phyloP scores from a whole-genome alignment of 1,140 invertebrate species.

The Megalopta genalis region DNA sequence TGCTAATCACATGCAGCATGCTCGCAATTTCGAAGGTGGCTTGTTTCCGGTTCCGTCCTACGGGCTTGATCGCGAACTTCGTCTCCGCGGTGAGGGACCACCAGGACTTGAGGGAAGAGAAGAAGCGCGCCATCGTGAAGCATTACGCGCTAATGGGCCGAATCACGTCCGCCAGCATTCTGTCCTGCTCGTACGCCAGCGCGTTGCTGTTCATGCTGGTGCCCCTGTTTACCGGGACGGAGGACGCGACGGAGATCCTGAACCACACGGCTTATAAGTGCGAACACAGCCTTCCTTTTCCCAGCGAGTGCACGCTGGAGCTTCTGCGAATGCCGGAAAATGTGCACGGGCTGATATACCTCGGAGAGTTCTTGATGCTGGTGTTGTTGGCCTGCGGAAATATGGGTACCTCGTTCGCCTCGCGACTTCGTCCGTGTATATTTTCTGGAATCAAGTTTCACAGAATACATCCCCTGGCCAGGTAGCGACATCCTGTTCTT shows the following conservation, averaged over 20 bases:
- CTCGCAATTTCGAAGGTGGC: conserved; percentile 27
- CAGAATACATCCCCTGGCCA: not conserved
- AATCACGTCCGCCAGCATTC: not conserved
- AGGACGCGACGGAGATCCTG: not conserved
- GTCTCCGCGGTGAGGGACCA: conserved; percentile 37
- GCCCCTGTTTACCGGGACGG: not conserved
- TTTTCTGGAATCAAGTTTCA: no score
- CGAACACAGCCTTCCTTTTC: conserved; percentile 11
- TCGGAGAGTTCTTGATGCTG: conserved; percentile 7
- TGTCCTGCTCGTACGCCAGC: conserved; percentile 31
- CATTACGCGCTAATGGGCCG: conserved; percentile 28
- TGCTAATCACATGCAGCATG: conserved; percentile 15
- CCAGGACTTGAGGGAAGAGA: not conserved
- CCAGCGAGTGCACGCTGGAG: not conserved
- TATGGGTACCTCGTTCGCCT: conserved; percentile 31
- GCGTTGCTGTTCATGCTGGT: not conserved
- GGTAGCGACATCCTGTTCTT: conserved; percentile 50
- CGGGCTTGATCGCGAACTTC: conserved; percentile 34
- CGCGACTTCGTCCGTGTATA: no score
- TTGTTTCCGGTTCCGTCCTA: conserved; percentile 13
- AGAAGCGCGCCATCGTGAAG: conserved; percentile 23
- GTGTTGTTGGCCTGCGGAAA: conserved; percentile 13
- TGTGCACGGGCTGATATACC: not conserved
- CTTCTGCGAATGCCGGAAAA: not conserved
- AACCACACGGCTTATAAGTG: no score